Evolutionary conservation across 2,113 vertebrate genomes (phyloP).

Genomic region (Fregata magnificens): DNA sequence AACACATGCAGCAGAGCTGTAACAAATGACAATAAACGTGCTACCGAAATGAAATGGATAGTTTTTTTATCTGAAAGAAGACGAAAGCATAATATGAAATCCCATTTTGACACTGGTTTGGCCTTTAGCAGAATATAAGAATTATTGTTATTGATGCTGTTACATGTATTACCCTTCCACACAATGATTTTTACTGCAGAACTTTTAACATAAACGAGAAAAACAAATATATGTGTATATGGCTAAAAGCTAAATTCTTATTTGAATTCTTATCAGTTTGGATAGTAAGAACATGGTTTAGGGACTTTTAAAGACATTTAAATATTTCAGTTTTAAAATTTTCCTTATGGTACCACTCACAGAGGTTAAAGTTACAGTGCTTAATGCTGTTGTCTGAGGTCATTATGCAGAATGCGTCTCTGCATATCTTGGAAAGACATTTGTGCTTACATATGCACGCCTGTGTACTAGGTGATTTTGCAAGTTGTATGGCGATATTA

Average conservation of each 20-base stretch:
- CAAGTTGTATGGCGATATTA: background rate
- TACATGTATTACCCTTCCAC: background rate
- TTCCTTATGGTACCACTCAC: background rate
- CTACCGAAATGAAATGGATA: background rate
- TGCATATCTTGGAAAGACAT: background rate
- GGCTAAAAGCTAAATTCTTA: background rate
- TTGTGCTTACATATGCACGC: background rate
- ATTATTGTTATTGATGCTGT: background rate
- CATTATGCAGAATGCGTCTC: background rate
- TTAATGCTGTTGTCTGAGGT: background rate
- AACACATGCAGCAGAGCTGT: background rate
- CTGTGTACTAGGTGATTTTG: background rate
- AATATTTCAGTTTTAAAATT: background rate
- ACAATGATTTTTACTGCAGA: background rate
- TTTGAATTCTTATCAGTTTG: background rate
- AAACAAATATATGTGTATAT: background rate
- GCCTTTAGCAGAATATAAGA: background rate
- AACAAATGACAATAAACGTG: background rate
- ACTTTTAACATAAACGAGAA: background rate
- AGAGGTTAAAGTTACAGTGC: background rate
- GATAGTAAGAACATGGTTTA: background rate
- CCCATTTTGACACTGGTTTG: background rate
- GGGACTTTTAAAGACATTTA: background rate
- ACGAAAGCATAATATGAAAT: background rate
- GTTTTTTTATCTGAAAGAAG: background rate